phyloP scores from a whole-genome alignment of 2,888 invertebrate species.

The Drosophila austrosaltans region DNA sequence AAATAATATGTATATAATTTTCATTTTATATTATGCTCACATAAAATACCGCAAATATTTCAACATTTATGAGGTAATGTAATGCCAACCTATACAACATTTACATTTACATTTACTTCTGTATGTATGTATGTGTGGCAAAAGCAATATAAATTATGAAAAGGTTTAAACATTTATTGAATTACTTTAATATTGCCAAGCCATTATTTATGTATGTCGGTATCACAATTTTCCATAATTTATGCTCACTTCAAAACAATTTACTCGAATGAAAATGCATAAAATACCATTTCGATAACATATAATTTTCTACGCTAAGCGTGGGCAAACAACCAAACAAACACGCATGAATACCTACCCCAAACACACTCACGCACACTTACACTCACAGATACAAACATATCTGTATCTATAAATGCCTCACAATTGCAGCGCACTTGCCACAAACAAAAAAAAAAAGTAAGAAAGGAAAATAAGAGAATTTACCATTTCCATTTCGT shows the following conservation, averaged over 20 bases:
- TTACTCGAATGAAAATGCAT: constrained; percentile 42
- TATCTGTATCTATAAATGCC: constrained; percentile 64
- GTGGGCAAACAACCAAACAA: constrained; percentile 39
- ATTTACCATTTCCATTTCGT: constrained; percentile 57
- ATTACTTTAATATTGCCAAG: constrained; percentile 45
- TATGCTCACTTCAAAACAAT: constrained; percentile 68
- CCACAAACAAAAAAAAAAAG: constrained; percentile 47
- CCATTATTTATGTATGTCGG: constrained; percentile 55
- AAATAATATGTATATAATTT: constrained; percentile 1
- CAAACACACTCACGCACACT: constrained; percentile 15
- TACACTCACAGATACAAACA: constrained; percentile 13
- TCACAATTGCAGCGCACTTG: constrained; percentile 70
- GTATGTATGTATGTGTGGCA: constrained; percentile 10
- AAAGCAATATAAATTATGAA: constrained; percentile 33
- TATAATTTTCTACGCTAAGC: constrained; percentile 59
- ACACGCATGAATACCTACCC: constrained; percentile 58
- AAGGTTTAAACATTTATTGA: constrained; percentile 33
- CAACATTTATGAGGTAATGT: constrained; percentile 31
- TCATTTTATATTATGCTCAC: constrained; percentile 7
- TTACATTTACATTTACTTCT: constrained; percentile 16
- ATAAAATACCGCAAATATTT: constrained; percentile 3
- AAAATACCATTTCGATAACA: constrained; percentile 56
- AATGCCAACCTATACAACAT: background rate
- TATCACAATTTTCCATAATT: constrained; percentile 62
- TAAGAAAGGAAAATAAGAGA: too few relatives aligned